Percentiles rank a stretch among this genome's conserved stretches.
These are phyloP conservation scores for Leptestheria dahalacensis DNA, from an alignment of 1,140 invertebrate genomes.

Conservation along the genomic window DNA sequence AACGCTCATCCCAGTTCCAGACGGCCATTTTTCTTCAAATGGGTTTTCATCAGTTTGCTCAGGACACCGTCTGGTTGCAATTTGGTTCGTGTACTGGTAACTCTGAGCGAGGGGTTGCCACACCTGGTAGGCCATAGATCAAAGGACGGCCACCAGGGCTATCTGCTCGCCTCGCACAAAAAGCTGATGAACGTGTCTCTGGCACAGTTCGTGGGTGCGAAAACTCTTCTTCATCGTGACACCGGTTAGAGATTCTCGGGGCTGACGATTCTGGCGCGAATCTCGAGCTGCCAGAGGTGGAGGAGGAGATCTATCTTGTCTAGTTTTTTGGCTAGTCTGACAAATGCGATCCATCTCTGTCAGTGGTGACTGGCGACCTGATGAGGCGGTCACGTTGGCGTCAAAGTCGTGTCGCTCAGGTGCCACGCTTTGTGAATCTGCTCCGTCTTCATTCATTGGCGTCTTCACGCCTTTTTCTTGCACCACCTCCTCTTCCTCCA, in stretches of 20 bases:
- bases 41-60: no score
- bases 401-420: not conserved
- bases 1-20: no score
- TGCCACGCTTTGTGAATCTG: not conserved
- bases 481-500: no score
- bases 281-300: no score
- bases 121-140: not conserved
- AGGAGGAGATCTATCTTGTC: no score
- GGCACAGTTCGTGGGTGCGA: slow-evolving; percentile 44
- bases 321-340: no score
- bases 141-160: slow-evolving; percentile 34
- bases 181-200: slow-evolving; percentile 58
- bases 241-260: not conserved
- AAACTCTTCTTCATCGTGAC: slow-evolving; percentile 3
- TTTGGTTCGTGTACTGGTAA: no score
- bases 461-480: no score
- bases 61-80: no score
- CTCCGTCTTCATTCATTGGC: not conserved
- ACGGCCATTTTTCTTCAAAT: no score
- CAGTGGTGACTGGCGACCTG: not conserved
- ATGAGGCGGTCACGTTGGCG: not conserved
- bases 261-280: no score
- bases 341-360: not conserved
- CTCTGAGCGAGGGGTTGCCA: not conserved
- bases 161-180: slow-evolving; percentile 74